phyloP scores from a whole-genome alignment of 2,888 invertebrate genomes.

The Coremacera marginata region DNA sequence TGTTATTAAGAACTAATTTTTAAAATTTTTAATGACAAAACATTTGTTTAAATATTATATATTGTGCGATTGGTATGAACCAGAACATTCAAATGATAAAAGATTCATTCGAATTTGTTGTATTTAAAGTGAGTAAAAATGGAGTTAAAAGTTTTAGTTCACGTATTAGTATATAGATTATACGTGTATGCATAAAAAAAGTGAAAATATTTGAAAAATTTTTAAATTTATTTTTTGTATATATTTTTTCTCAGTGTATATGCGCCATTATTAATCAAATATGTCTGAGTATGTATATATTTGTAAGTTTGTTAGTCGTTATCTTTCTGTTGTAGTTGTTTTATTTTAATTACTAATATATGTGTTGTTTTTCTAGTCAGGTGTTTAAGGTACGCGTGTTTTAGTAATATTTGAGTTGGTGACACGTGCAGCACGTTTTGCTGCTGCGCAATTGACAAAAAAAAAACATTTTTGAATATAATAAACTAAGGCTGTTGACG shows the following conservation, averaged over 20 bases:
- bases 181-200: too few relatives aligned
- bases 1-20: too few relatives aligned
- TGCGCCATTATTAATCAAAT: neutral
- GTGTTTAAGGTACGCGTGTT: neutral
- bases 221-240: too few relatives aligned
- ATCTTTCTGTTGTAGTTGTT: neutral
- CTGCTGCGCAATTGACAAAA: neutral
- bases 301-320: neutral
- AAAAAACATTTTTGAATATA: neutral
- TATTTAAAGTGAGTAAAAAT: too few relatives aligned
- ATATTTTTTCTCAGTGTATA: neutral
- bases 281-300: neutral
- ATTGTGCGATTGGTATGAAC: too few relatives aligned
- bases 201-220: too few relatives aligned
- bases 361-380: neutral
- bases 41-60: too few relatives aligned
- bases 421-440: conserved; percentile 19
- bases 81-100: too few relatives aligned
- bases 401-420: neutral
- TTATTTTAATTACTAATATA: conserved; percentile 10
- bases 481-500: neutral
- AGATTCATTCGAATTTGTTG: too few relatives aligned
- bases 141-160: too few relatives aligned
- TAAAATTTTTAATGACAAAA: too few relatives aligned
- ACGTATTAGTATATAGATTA: too few relatives aligned